Percentiles rank a stretch among this genome's conserved stretches.
Evolutionary conservation across 2,113 vertebrate genomes (phyloP).

Genomic region (Mandrillus leucophaeus): DNA sequence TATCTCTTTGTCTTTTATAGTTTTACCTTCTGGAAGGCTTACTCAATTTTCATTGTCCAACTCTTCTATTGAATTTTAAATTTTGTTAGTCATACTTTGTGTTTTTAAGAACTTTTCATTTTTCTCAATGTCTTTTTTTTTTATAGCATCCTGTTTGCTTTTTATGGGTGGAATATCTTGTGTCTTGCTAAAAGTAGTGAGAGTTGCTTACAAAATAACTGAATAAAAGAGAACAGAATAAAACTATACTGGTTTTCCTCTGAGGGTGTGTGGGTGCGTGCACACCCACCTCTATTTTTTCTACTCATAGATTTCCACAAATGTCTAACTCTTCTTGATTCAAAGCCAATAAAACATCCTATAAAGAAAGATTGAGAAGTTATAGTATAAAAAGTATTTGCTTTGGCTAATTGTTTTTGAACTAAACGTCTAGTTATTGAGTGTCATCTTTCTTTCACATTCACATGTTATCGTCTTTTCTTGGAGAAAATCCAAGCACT

Average conservation of each 20-base stretch:
- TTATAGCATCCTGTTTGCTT: neutral
- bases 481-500: neutral
- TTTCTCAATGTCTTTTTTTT: slow-evolving; percentile 9
- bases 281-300: neutral
- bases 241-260: neutral
- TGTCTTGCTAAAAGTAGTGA: neutral
- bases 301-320: neutral
- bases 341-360: neutral
- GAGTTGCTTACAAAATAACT: neutral
- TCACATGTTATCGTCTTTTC: neutral
- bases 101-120: slow-evolving; percentile 1
- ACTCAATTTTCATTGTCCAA: neutral
- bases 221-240: too few relatives aligned
- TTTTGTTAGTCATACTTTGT: neutral
- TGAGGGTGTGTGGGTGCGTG: neutral
- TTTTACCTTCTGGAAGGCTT: neutral
- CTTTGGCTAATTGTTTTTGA: neutral
- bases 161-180: neutral
- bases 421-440: neutral
- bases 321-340: neutral
- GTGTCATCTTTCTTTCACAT: neutral
- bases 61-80: neutral
- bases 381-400: neutral
- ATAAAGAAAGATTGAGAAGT: neutral
- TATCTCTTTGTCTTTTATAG: neutral